Conservation (phyloP, 2,888 invertebrate genomes). For the Steinernema scapterisci region DNA sequence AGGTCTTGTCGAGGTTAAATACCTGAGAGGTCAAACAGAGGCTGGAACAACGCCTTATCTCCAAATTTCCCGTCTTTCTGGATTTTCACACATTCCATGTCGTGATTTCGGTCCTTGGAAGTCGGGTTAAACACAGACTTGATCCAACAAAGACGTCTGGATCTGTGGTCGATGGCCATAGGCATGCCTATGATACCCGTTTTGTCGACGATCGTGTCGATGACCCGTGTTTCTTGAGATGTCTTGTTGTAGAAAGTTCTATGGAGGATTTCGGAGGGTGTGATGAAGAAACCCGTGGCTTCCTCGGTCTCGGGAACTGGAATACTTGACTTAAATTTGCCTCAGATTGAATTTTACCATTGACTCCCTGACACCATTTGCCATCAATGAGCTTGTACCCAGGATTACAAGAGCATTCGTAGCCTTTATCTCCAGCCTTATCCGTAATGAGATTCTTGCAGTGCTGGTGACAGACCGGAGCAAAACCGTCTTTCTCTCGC, state of each 20-base stretch:
- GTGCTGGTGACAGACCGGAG: slow-evolving; percentile 67
- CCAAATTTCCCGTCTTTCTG: slow-evolving; percentile 15
- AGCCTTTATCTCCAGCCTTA: slow-evolving; percentile 69
- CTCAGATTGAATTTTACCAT: too few species aligned
- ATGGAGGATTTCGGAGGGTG: slow-evolving; percentile 74
- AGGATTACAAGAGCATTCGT: slow-evolving; percentile 77
- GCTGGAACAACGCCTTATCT: slow-evolving; percentile 9
- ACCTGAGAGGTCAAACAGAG: slow-evolving; percentile 27
- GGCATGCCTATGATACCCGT: slow-evolving; percentile 46
- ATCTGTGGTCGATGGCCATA: slow-evolving; percentile 76
- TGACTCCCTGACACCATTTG: slow-evolving; percentile 73
- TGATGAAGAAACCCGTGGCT: slow-evolving; percentile 77
- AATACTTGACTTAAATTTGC: too few species aligned
- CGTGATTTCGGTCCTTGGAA: slow-evolving; percentile 9
- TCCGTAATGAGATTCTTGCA: slow-evolving; percentile 46
- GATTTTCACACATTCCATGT: slow-evolving; percentile 32
- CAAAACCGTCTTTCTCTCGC: slow-evolving; percentile 33
- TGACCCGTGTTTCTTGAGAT: slow-evolving; percentile 71
- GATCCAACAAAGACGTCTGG: slow-evolving; percentile 78
- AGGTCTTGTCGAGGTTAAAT: neutral
- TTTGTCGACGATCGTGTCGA: slow-evolving; percentile 64
- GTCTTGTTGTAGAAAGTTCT: slow-evolving; percentile 71
- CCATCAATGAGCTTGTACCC: slow-evolving; percentile 75
- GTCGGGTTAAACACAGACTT: slow-evolving; percentile 59
- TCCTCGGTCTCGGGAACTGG: slow-evolving; percentile 76